Conservation (phyloP, 2,888 invertebrate genomes). For the Cantharis nigra region DNA sequence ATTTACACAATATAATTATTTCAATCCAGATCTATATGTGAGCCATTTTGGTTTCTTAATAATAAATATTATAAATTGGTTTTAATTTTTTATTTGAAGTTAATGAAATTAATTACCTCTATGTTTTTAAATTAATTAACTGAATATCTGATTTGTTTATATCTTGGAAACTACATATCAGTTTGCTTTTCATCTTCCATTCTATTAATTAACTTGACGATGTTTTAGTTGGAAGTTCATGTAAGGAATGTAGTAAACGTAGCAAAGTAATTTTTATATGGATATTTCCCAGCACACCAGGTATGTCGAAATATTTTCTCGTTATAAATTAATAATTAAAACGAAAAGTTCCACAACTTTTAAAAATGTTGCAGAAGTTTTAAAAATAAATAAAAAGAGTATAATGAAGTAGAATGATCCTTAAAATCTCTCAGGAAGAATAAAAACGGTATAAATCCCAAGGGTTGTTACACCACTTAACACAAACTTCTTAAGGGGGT, state of each 20-base stretch:
- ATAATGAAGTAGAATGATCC: background rate
- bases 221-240: background rate
- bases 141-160: background rate
- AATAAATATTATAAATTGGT: too few relatives aligned
- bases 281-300: background rate
- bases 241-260: background rate
- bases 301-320: background rate
- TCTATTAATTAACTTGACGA: background rate
- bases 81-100: too few relatives aligned
- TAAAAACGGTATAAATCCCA: background rate
- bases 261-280: background rate
- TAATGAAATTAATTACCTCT: too few relatives aligned
- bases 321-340: background rate
- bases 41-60: too few relatives aligned
- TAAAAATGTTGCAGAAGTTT: background rate
- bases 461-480: background rate
- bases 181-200: background rate
- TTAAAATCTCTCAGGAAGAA: background rate
- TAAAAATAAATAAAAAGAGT: background rate
- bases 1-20: too few relatives aligned
- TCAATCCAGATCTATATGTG: too few relatives aligned
- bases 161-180: background rate
- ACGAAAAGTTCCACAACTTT: background rate
- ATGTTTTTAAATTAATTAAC: background rate
- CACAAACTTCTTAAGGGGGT: background rate